A percentile compares a stretch with the other conserved stretches of the same genome.
These are phyloP conservation scores for Andrena bucephala DNA, from an alignment of 2,888 invertebrate genomes.

Conservation along the genomic window DNA sequence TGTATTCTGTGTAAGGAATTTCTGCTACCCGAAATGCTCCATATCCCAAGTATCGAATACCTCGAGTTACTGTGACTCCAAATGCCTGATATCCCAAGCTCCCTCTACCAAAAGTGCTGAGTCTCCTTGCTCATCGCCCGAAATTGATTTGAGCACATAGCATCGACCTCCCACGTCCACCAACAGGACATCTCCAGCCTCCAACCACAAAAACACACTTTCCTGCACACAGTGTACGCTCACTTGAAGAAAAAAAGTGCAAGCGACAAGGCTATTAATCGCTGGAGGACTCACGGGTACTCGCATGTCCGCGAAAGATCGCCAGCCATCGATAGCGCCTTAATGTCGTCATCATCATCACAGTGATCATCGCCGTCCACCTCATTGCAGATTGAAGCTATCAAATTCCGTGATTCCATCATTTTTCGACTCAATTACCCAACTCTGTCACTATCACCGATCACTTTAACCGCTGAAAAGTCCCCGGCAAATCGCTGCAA, in stretches of 20 bases:
- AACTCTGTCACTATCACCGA: not conserved
- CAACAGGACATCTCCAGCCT: conserved; percentile 1
- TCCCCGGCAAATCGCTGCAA: not conserved
- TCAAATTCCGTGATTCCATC: conserved; percentile 29
- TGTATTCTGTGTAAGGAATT: not conserved
- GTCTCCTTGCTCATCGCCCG: not conserved
- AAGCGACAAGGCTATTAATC: conserved; percentile 15
- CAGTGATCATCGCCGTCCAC: conserved; percentile 33
- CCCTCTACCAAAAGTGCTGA: too few species aligned
- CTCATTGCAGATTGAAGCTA: conserved; percentile 6
- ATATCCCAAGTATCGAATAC: not conserved
- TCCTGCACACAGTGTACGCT: not conserved
- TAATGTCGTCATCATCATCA: conserved; percentile 57
- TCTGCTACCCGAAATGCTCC: not conserved
- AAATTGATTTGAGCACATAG: not conserved
- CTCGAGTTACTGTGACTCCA: not conserved
- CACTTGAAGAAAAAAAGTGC: conserved; percentile 12
- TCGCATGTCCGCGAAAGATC: conserved; percentile 28
- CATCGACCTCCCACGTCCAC: not conserved
- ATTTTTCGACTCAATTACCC: not conserved
- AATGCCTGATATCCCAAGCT: too few species aligned
- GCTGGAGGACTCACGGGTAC: not conserved
- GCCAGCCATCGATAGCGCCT: conserved; percentile 46
- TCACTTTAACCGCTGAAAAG: not conserved
- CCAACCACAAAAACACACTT: conserved; percentile 2